Conservation (phyloP, 2,113 vertebrate species). For the Myodes glareolus region DNA sequence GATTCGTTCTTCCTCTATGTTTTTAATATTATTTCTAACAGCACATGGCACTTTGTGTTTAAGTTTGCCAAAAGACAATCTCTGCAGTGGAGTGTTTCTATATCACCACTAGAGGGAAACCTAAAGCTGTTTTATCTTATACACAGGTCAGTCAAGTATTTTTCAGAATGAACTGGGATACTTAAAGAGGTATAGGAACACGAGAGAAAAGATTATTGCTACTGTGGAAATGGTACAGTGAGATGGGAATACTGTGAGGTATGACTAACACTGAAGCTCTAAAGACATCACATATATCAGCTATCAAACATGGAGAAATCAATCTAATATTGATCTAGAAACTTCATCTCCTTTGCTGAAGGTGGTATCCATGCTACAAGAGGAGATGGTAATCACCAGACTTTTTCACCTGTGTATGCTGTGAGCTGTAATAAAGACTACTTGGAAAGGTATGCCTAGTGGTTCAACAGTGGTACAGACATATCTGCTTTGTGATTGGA, state of each 20-base stretch:
- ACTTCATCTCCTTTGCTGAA: background rate
- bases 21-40: background rate
- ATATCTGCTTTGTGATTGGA: background rate
- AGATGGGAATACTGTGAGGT: background rate
- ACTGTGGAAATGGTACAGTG: background rate
- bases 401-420: background rate
- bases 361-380: too few species aligned
- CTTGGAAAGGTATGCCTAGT: background rate
- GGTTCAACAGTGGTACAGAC: background rate
- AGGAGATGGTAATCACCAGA: background rate
- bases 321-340: background rate
- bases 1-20: background rate
- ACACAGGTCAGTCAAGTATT: background rate
- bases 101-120: background rate
- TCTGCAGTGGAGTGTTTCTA: background rate
- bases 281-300: background rate
- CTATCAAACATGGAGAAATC: background rate
- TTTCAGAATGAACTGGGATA: background rate
- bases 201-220: background rate
- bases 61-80: background rate
- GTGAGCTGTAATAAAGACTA: background rate
- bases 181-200: background rate
- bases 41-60: background rate
- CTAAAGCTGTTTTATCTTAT: background rate
- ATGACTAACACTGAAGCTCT: background rate